phyloP scores from a whole-genome alignment of 1,140 invertebrate genomes.

The Orchesella cincta region DNA sequence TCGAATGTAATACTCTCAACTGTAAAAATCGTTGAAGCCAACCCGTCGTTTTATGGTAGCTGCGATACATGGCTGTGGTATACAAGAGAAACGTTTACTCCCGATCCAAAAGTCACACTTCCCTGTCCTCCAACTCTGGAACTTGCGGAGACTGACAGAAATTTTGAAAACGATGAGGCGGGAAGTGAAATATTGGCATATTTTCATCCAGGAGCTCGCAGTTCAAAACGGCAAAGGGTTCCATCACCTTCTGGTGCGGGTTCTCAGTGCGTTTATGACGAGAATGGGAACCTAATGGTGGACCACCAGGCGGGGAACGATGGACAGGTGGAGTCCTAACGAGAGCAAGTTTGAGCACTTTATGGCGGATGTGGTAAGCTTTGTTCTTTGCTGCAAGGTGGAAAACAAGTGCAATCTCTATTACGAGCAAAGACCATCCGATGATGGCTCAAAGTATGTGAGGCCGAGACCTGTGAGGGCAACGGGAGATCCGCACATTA shows the following conservation, averaged over 20 bases:
- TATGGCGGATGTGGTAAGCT: background rate
- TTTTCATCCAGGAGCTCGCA: conserved; percentile 27
- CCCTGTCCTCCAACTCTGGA: background rate
- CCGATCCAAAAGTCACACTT: no score
- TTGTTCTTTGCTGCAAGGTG: background rate
- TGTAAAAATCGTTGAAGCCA: no score
- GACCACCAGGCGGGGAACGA: conserved; percentile 11
- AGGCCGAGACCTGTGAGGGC: conserved; percentile 61
- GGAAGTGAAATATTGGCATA: background rate
- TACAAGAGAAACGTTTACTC: no score
- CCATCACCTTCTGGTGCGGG: conserved; percentile 9
- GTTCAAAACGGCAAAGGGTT: background rate
- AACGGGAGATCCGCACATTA: conserved; percentile 91
- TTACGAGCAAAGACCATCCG: background rate
- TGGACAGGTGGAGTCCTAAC: conserved; percentile 25
- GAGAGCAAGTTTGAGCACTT: background rate
- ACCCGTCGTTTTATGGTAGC: no score
- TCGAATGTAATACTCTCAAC: no score
- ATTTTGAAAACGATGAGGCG: conserved; percentile 24
- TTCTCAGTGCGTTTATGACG: conserved; percentile 36
- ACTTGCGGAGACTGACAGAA: background rate
- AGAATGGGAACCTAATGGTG: conserved; percentile 5
- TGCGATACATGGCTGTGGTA: no score
- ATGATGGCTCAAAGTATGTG: background rate
- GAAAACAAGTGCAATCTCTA: background rate